phyloP scores from a whole-genome alignment of 2,113 vertebrate species.

The Dascyllus trimaculatus region DNA sequence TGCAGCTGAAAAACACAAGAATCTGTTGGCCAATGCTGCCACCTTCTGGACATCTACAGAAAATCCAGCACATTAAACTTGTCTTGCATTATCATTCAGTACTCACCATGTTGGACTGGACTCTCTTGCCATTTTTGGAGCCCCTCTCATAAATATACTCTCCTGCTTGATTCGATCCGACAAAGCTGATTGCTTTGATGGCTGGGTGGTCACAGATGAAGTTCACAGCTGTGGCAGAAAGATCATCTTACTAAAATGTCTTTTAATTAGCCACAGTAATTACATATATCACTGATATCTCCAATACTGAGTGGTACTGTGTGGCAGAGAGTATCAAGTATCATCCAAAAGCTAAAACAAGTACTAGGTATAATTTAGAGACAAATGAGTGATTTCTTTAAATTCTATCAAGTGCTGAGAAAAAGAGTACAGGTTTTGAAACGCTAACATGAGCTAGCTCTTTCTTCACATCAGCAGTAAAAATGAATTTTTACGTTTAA shows the following conservation, averaged over 20 bases:
- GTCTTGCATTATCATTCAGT: not conserved
- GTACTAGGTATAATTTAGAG: not conserved
- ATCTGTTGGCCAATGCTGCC: constrained; percentile 73
- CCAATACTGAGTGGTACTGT: not conserved
- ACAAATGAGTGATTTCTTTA: no score
- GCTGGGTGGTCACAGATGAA: constrained; percentile 97
- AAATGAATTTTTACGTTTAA: not conserved
- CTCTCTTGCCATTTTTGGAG: constrained; percentile 94
- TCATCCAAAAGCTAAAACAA: not conserved
- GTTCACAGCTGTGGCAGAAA: constrained; percentile 90
- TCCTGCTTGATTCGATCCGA: constrained; percentile 97
- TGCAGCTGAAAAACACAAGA: not conserved
- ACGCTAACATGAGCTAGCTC: not conserved
- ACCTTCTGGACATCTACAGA: constrained; percentile 67
- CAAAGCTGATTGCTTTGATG: constrained; percentile 98
- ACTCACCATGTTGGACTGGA: constrained; percentile 98
- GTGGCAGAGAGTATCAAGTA: no score
- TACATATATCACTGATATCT: not conserved
- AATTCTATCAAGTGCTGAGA: not conserved
- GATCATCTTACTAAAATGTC: not conserved
- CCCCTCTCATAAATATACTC: constrained; percentile 98
- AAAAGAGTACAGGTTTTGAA: not conserved
- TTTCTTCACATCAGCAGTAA: not conserved
- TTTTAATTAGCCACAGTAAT: not conserved
- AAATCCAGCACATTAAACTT: not conserved